phyloP scores from a whole-genome alignment of 2,888 invertebrate genomes.

The Hypolimnas misippus region DNA sequence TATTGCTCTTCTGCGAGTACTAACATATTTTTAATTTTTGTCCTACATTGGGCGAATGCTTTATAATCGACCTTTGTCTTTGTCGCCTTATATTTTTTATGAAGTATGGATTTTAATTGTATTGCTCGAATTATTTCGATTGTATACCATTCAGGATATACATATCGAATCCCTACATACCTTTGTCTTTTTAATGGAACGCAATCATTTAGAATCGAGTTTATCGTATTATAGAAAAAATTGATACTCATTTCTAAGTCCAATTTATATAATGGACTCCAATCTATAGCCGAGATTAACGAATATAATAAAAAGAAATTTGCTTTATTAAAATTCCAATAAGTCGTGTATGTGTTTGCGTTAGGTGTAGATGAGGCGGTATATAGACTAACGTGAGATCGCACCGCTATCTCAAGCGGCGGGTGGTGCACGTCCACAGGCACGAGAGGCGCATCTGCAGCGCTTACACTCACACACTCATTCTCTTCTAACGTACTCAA shows the following conservation, averaged over 20 bases:
- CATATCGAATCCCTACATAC: background rate
- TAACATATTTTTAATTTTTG: too few species aligned
- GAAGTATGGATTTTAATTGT: too few species aligned
- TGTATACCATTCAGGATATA: constrained; percentile 26
- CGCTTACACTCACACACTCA: constrained; percentile 9
- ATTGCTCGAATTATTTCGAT: constrained; percentile 19
- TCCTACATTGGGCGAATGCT: too few species aligned
- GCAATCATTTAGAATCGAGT: constrained; percentile 14
- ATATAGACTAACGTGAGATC: background rate
- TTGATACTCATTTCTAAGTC: constrained; percentile 15
- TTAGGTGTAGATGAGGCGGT: background rate
- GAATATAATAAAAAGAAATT: constrained; percentile 26
- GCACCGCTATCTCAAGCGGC: constrained; percentile 25
- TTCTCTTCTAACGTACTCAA: constrained; percentile 14
- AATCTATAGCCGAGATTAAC: constrained; percentile 11
- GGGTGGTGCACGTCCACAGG: constrained; percentile 32
- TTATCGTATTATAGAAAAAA: constrained; percentile 17
- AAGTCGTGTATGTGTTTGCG: background rate
- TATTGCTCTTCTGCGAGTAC: too few species aligned
- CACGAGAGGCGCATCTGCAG: constrained; percentile 22
- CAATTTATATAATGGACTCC: background rate
- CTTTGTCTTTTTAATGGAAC: constrained; percentile 17
- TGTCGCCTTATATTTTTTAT: too few species aligned
- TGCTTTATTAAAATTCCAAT: constrained; percentile 30
- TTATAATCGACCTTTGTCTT: too few species aligned